Evolutionary conservation across 2,113 vertebrate genomes (phyloP), one percentile per base, ranked within the genome.

Genomic region (Typhlomys cinereus): DNA sequence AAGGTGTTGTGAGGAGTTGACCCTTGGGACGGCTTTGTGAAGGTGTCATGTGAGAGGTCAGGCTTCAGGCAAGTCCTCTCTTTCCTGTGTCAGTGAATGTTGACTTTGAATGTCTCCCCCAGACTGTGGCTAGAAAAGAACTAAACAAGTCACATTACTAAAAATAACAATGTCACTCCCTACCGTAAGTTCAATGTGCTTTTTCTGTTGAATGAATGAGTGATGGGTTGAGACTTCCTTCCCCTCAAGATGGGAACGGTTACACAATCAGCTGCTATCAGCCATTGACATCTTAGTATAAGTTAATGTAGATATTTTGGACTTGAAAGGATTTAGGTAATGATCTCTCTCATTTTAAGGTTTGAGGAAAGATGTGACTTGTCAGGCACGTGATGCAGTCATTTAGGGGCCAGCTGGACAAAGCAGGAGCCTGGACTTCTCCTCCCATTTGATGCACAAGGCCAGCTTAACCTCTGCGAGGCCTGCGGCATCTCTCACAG

Each of bases 231-330:
- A 80, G 59, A 64, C 25, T 12, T 21, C n/a, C 31, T 44, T 59
- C 7, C 36, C 14, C 69, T 46, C 36, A 80, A 85, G 50, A 48
- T 83, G 39, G 70, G 75, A 85, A 39, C 5, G 50, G 57, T 73
- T 48, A 67, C 1, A 29, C 27, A 71, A 6, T 41, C 46, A 71
- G 67, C 46, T 71, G 18, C 62, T 76, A 31, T 0, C 34, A 44
- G 78, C 74, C 52, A 62, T 31, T 85, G 82, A 50, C 57, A 79
- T 39, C 0, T 62, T 36, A 78, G 36, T 50, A 36, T 52, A 69
- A 84, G 74, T 71, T 71, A 84, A 15, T 61, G 13, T 67, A 46
- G 86, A 25, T 62, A n/a, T 48, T 92, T 86, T 89, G 71, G 39
- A 46, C 39, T 46, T 39, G 82, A 81, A 92, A 66, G 39, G 61